Conservation (phyloP, 2,797 vertebrate genomes). For the Hydrolagus colliei region DNA sequence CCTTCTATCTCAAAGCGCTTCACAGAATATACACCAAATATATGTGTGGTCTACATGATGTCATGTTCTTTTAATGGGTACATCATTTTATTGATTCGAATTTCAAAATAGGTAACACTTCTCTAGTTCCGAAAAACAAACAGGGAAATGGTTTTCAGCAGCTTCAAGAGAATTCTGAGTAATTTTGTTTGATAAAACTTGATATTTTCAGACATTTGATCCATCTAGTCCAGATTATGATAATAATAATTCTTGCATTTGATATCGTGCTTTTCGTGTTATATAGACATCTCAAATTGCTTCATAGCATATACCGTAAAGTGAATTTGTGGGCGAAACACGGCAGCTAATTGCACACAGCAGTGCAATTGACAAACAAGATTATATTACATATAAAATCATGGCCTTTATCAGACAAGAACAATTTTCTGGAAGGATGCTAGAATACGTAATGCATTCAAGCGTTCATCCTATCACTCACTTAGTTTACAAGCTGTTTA, state of each 20-base stretch:
- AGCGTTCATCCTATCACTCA: not conserved
- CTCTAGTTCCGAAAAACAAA: not conserved
- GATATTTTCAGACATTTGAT: not conserved
- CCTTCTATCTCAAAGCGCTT: too few relatives aligned
- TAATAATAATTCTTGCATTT: too few relatives aligned
- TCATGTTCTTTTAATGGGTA: too few relatives aligned
- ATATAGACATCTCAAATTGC: too few relatives aligned
- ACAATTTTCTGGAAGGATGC: not conserved
- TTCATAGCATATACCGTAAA: too few relatives aligned
- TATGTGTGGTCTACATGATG: too few relatives aligned
- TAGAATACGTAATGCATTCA: not conserved
- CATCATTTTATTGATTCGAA: not conserved
- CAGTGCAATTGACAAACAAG: not conserved
- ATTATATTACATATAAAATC: not conserved
- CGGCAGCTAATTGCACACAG: too few relatives aligned
- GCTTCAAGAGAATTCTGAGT: not conserved
- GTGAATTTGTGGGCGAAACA: too few relatives aligned
- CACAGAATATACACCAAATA: too few relatives aligned
- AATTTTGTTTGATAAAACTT: not conserved
- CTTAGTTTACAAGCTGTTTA: not conserved
- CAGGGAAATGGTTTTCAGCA: not conserved
- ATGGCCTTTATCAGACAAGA: not conserved
- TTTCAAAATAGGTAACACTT: not conserved
- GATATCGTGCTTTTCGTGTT: too few relatives aligned
- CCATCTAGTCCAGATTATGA: too few relatives aligned